A percentile compares a stretch with the other conserved stretches of the same genome.
Conservation (phyloP, 1,140 invertebrate species). For the Trachymyrmex septentrionalis region DNA sequence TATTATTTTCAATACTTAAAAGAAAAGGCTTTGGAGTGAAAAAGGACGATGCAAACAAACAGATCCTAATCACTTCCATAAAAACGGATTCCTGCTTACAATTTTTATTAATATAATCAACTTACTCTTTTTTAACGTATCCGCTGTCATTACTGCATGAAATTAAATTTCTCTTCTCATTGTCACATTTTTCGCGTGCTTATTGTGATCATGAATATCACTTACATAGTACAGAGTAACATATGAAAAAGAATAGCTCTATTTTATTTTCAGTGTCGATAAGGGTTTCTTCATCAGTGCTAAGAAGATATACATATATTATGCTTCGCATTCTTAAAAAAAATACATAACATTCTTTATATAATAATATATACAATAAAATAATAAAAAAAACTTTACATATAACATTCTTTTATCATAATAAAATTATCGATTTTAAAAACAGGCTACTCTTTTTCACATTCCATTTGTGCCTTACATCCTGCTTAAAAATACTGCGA, state of each 20-base stretch:
- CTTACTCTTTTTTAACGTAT: constrained; percentile 21
- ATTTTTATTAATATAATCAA: constrained; percentile 24
- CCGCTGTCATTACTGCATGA: not conserved
- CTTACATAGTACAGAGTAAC: not conserved
- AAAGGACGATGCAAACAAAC: constrained; percentile 32
- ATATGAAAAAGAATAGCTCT: not conserved
- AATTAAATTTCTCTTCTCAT: constrained; percentile 33
- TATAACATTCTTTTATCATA: constrained; percentile 26
- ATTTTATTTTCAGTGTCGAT: constrained; percentile 1
- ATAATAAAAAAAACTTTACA: constrained; percentile 28
- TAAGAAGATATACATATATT: constrained; percentile 37
- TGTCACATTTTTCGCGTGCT: constrained; percentile 3
- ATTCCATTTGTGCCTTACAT: constrained; percentile 11
- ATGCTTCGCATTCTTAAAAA: not conserved
- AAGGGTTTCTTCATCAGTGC: constrained; percentile 33
- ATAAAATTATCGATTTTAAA: constrained; percentile 17
- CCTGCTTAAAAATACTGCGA: constrained; percentile 63
- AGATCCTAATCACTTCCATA: constrained; percentile 27
- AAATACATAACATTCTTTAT: constrained; percentile 17
- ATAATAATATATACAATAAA: constrained; percentile 43
- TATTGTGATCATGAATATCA: constrained; percentile 4
- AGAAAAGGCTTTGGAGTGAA: constrained; percentile 13
- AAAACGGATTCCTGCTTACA: constrained; percentile 43
- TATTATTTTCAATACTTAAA: constrained; percentile 31
- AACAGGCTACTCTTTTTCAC: not conserved